Evolutionary conservation across 2,113 vertebrate species (phyloP), one percentile per base, ranked within the genome.

Genomic region (Sebastes fasciatus): DNA sequence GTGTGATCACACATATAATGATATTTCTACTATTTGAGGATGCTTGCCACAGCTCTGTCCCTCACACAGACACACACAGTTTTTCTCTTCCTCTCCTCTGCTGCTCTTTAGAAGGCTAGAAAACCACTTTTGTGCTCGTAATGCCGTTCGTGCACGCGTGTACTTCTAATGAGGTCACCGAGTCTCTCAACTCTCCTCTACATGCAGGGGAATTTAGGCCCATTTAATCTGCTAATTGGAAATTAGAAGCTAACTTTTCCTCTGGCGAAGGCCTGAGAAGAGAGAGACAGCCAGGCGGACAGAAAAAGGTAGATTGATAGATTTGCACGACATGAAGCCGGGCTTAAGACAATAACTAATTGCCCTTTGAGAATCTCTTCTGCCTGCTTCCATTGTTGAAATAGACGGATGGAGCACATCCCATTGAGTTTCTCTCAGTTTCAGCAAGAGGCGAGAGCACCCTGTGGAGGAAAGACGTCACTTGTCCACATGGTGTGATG

Each of bases 161-260:
- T 57, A 5, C 72, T 40, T 42, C 68, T 91, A 90, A 90, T 88
- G 89, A 88, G 92, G 91, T 89, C 86, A 68, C n/a, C 1, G 23
- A 76, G 80, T 87, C 88, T 88, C 84, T 81, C 63, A 54, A 57
- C 84, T 71, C 86, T 57, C 48, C 71, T 69, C 26, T 26, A 51
- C 70, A 51, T 92, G 87, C 87, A 81, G 82, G 86, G 89, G 89
- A 89, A 88, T 91, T 78, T 87, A 89, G 86, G 74, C 64, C 62
- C 87, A 87, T 89, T 94, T 86, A 86, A 79, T 86, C 78, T 81
- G 67, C 86, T 92, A 91, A 92, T 86, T 92, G 84, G 80, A 90
- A 90, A 81, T 82, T 42, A 84, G 78, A 86, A 10, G 60, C 75
- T 26, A 65, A 77, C 64, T 49, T 52, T 73, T 86, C 77, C 80